These are phyloP conservation scores for Diacarnus erythraeanus DNA, from an alignment of 37 sponge, comb jelly and placozoan species.

Conservation along the genomic window DNA sequence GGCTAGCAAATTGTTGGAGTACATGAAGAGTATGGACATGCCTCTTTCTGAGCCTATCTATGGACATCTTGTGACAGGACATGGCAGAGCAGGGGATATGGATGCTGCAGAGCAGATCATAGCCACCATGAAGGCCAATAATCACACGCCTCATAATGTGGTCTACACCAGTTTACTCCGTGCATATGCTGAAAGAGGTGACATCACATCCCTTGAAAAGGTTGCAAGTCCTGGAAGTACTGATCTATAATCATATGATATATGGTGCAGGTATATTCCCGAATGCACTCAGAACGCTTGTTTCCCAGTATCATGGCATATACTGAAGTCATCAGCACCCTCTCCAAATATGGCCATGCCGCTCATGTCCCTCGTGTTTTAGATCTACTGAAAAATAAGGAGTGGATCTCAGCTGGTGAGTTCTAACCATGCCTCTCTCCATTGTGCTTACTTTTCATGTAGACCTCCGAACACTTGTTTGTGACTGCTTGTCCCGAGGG, in stretches of 20 bases:
- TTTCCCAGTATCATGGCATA: slow-evolving; percentile 14
- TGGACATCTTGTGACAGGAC: slow-evolving; percentile 38
- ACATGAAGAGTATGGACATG: slow-evolving; percentile 34
- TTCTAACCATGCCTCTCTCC: background rate
- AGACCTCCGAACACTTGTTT: background rate
- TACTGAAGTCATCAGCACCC: slow-evolving; percentile 19
- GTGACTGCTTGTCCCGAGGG: background rate
- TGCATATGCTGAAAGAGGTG: slow-evolving; percentile 45
- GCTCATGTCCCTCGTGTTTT: background rate
- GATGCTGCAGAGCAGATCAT: slow-evolving; percentile 19
- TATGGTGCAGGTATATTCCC: slow-evolving; percentile 5
- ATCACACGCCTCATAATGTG: background rate
- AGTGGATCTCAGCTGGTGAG: background rate
- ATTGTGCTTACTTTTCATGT: background rate
- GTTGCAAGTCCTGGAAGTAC: too few species aligned
- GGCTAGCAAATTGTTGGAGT: slow-evolving; percentile 33
- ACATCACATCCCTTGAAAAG: slow-evolving; percentile 14
- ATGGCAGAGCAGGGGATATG: slow-evolving; percentile 34
- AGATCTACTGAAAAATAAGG: slow-evolving; percentile 3
- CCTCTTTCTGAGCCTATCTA: slow-evolving; percentile 36
- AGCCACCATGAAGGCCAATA: slow-evolving; percentile 13
- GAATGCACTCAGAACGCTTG: slow-evolving; percentile 21
- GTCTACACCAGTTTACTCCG: slow-evolving; percentile 39
- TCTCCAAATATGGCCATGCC: slow-evolving; percentile 29
- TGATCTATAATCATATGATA: background rate